phyloP scores from a whole-genome alignment of 2,888 invertebrate genomes.

The Xestia ashworthii region DNA sequence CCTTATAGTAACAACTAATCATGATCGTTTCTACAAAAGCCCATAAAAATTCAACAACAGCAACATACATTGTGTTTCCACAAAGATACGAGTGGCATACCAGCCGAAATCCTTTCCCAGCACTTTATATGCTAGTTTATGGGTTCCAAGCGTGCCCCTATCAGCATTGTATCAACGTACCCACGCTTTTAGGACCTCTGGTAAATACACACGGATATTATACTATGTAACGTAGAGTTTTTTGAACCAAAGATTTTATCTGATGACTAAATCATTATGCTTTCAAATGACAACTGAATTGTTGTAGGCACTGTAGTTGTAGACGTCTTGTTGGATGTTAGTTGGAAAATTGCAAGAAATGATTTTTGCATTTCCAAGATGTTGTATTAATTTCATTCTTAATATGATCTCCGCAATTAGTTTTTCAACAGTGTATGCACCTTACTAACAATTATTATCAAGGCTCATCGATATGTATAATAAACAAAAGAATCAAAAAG shows the following conservation, averaged over 20 bases:
- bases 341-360: neutral
- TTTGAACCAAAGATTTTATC: constrained; percentile 17
- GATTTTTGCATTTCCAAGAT: neutral
- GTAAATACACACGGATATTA: constrained; percentile 59
- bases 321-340: no score
- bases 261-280: constrained; percentile 50
- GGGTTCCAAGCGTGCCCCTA: constrained; percentile 63
- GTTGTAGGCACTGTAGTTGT: neutral
- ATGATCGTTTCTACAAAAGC: neutral
- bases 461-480: neutral
- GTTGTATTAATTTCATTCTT: no score
- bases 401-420: neutral
- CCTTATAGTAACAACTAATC: neutral
- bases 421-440: neutral
- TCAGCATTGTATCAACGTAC: constrained; percentile 67
- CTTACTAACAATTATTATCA: neutral
- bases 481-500: neutral
- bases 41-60: constrained; percentile 37
- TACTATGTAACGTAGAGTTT: constrained; percentile 46
- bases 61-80: constrained; percentile 39
- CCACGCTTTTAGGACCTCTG: constrained; percentile 59
- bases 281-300: constrained; percentile 9
- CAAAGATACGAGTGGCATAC: constrained; percentile 45
- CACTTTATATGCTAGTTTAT: constrained; percentile 70
- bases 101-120: constrained; percentile 54